phyloP scores from a whole-genome alignment of 1,140 invertebrate genomes.

The Cherax quadricarinatus region DNA sequence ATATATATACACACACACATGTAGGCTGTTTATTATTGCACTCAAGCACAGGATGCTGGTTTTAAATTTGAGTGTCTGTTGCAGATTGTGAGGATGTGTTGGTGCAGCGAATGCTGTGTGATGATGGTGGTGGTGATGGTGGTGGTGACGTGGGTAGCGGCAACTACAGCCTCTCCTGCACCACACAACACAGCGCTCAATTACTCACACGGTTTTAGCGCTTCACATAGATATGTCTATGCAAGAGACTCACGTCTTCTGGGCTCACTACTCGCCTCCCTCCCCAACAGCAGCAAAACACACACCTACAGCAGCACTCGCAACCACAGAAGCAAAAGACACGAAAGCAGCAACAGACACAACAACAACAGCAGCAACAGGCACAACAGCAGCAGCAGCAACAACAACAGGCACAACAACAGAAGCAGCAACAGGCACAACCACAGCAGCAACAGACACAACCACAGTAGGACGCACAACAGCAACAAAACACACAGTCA shows the following conservation, averaged over 20 bases:
- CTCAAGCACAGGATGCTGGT: background rate
- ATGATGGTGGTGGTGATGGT: background rate
- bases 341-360: too few species aligned
- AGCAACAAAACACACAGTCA: too few species aligned
- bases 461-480: too few species aligned
- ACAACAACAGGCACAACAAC: too few species aligned
- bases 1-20: background rate
- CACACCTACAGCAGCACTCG: background rate
- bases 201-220: too few species aligned
- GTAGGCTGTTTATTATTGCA: too few species aligned
- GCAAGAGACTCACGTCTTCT: background rate
- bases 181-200: too few species aligned
- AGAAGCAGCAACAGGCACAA: too few species aligned
- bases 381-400: too few species aligned
- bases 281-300: background rate
- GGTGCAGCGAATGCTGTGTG: background rate
- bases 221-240: background rate
- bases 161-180: background rate
- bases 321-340: background rate
- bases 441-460: background rate
- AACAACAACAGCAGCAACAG: too few species aligned
- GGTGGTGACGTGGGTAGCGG: slow-evolving; percentile 15
- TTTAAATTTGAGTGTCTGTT: background rate
- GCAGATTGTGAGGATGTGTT: slow-evolving; percentile 6
- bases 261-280: background rate